phyloP scores from a whole-genome alignment of 2,797 vertebrate species.

The Pygocentrus nattereri region DNA sequence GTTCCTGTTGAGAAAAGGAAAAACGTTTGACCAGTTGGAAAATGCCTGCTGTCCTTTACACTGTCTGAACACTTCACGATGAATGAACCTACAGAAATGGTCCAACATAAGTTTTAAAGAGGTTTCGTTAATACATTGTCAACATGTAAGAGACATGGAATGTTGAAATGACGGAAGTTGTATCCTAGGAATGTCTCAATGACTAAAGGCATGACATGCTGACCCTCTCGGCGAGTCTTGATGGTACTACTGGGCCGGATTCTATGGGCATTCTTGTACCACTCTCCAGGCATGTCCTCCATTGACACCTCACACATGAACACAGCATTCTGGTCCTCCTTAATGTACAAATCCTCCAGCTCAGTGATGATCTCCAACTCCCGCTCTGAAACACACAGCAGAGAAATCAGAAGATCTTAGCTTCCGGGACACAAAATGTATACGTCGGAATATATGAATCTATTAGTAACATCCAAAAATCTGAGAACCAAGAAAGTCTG shows the following conservation, averaged over 20 bases:
- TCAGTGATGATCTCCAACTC: slow-evolving; percentile 79
- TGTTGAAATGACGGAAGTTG: background rate
- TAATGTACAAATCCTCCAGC: slow-evolving; percentile 82
- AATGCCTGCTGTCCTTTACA: background rate
- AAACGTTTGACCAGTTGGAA: background rate
- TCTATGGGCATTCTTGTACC: slow-evolving; percentile 83
- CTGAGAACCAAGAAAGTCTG: too few relatives aligned
- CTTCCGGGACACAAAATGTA: too few relatives aligned
- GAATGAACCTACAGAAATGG: background rate
- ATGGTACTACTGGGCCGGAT: slow-evolving; percentile 82
- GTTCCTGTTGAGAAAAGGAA: slow-evolving; percentile 75
- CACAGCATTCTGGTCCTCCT: slow-evolving; percentile 88
- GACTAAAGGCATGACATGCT: slow-evolving; percentile 13
- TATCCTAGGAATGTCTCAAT: background rate
- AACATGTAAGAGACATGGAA: too few relatives aligned
- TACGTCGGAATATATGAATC: background rate
- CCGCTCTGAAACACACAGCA: slow-evolving; percentile 75
- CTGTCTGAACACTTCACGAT: background rate
- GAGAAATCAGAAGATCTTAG: background rate
- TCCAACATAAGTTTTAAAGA: background rate
- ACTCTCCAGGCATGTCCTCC: slow-evolving; percentile 81
- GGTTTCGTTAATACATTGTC: background rate
- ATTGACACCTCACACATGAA: slow-evolving; percentile 89
- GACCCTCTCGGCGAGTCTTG: slow-evolving; percentile 91
- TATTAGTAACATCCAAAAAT: too few relatives aligned